Evolutionary conservation across 2,888 invertebrate genomes (phyloP), one percentile per base, ranked within the genome.

Genomic region (Sarcophaga carnaria): DNA sequence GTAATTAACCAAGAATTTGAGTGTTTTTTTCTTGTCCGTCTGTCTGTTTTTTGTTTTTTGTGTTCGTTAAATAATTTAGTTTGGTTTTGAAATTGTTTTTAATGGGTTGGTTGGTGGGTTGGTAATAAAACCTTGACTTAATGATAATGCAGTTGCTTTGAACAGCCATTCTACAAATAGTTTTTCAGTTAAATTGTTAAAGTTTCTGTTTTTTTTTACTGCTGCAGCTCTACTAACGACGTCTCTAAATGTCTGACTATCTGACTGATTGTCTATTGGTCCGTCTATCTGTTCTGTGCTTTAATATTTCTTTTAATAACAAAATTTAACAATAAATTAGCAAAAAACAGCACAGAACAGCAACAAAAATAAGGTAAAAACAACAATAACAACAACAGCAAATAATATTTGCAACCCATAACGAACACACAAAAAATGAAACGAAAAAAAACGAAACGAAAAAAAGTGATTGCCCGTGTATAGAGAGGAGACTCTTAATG

Each of bases 301-400:
- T 10, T 59, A 27, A 8, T 54, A 62, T 63, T 63, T 59, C 27
- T 71, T 76, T n/a, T 72, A 78, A 75, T 69, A 79, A 78, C 37
- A 75, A 80, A 85, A 80, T 66, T 75, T 80, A 75, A 85, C 70
- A 78, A 70, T 67, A 76, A 69, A 76, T 86, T 77, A 69, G 20
- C 47, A 76, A 80, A 72, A 71, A 64, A 67, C 6, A 25, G 4
- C 25, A 3, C 2, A 25, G 25, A 25, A 25, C 25, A 25, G 22
- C 22, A 62, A 62, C 2, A 62, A 20, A 14, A 62, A 20, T 8
- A 62, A 62, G 10, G n/a, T 69, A 69, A 49, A 49, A 63, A 54
- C 12, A 14, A 69, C 49, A 49, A 54, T 4, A 54, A 54, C 17
- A 54, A 54, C 54, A 54, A 12, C 54, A 54, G 5, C 3, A 54